Evolutionary conservation across 2,888 invertebrate species (phyloP), one percentile per base, ranked within the genome.

Genomic region (Cosmorhoe ocellata): DNA sequence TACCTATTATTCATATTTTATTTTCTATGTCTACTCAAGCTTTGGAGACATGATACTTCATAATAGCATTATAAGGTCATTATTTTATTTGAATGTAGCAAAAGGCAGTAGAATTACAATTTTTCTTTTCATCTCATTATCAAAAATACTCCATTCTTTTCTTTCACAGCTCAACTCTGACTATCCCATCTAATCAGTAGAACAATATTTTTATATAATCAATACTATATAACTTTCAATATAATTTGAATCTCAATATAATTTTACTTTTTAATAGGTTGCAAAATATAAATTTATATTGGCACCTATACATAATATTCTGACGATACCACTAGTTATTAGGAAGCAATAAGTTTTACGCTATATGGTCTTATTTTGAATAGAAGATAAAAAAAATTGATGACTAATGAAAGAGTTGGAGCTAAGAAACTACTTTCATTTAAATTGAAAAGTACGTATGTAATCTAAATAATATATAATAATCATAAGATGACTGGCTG

Each of bases 161-260:
- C 28, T 40, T 39, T 30, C 39, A 39, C 5, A 24, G 6, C 7
- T 5, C 6, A 24, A 18, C 4, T 3, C 2, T 18, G 4, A 3
- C 2, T 18, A 18, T 18, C 2, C 4, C 18, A 3, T 18, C 18
- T 6, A 24, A 24, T 24, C 24, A 24, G 18, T 3, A 18, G 2
- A 18, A 18, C 4, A 3, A 18, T 24, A n/a, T n/a, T n/a, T n/a
- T n/a, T n/a, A n/a, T n/a, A n/a, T n/a, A n/a, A n/a, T n/a, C n/a
- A n/a, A n/a, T n/a, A n/a, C n/a, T n/a, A n/a, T 34, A 27, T 38
- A 39, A 36, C 39, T 26, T 43, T 52, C 27, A 36, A 44, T 52
- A 47, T 34, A 44, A 48, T 48, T 44, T 39, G n/a, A n/a, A 37
- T 56, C 59, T 56, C 56, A 56, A 59, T 62, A 64, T 33, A 50